Conservation (phyloP, 1,140 invertebrate genomes). For the Tetragonula clypearis region DNA sequence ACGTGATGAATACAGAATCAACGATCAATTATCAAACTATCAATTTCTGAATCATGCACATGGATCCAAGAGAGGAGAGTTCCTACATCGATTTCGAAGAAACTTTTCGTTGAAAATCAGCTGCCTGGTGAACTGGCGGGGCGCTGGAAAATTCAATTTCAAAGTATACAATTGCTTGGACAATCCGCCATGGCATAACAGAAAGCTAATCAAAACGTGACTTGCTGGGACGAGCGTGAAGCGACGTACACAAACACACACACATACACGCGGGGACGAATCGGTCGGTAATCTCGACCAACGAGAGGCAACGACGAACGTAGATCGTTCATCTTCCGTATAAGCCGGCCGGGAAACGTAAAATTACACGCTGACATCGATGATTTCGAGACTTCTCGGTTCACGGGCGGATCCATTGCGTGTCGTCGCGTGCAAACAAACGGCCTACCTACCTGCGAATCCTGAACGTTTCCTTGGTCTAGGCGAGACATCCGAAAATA, state of each 20-base stretch:
- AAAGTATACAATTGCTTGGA: neutral
- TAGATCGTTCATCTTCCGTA: conserved; percentile 13
- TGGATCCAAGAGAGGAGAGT: neutral
- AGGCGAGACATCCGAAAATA: too few species aligned
- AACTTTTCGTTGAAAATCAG: neutral
- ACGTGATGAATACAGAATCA: neutral
- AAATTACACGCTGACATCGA: conserved; percentile 27
- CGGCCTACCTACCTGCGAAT: too few species aligned
- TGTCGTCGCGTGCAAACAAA: neutral
- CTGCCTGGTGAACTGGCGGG: neutral
- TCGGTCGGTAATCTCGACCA: conserved; percentile 4
- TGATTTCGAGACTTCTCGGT: neutral
- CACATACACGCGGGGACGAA: neutral
- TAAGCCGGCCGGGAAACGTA: neutral
- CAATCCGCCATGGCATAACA: neutral
- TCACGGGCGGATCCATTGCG: neutral
- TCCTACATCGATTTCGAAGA: neutral
- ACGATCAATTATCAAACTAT: neutral
- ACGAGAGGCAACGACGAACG: neutral
- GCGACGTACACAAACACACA: neutral
- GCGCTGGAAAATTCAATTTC: conserved; percentile 21
- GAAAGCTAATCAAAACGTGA: neutral
- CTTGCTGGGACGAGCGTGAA: neutral
- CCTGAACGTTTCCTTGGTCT: too few species aligned
- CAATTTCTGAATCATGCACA: too few species aligned